Evolutionary conservation across 2,888 invertebrate genomes (phyloP).

Genomic region (Dioctria rufipes): DNA sequence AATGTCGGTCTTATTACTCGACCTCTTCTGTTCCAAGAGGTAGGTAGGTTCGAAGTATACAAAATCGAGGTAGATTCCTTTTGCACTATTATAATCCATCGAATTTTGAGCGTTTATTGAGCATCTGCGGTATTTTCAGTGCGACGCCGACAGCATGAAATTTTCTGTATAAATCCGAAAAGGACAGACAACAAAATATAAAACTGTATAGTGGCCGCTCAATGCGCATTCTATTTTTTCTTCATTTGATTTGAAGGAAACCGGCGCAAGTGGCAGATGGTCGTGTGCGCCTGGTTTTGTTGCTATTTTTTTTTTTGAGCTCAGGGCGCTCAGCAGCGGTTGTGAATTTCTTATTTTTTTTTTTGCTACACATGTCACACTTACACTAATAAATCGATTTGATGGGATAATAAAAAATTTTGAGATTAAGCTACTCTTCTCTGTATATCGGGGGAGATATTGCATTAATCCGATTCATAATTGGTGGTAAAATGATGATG

Average conservation of each 20-base stretch:
- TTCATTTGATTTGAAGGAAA: not conserved
- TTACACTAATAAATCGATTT: not conserved
- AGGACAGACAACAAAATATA: not conserved
- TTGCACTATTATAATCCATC: not conserved
- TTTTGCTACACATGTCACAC: conserved; percentile 35
- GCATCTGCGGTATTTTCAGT: conserved; percentile 14
- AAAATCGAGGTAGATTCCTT: not conserved
- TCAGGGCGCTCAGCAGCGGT: not conserved
- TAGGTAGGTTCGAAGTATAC: too few species aligned
- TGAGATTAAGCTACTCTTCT: not conserved
- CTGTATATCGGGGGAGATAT: not conserved
- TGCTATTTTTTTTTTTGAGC: not conserved
- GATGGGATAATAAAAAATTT: not conserved
- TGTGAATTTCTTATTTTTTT: not conserved
- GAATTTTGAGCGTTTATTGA: not conserved
- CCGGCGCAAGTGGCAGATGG: conserved; percentile 52
- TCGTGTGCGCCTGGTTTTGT: conserved; percentile 34
- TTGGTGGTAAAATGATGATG: too few species aligned
- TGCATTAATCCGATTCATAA: too few species aligned
- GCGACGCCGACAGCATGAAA: not conserved
- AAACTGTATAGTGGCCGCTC: not conserved
- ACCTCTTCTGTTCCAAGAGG: too few species aligned
- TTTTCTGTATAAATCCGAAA: not conserved
- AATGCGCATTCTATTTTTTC: conserved; percentile 3
- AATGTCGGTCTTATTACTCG: not conserved